Percentiles rank a stretch among this genome's conserved stretches.
These are phyloP conservation scores for Solen grandis DNA, from an alignment of 1,140 invertebrate genomes.

Conservation along the genomic window DNA sequence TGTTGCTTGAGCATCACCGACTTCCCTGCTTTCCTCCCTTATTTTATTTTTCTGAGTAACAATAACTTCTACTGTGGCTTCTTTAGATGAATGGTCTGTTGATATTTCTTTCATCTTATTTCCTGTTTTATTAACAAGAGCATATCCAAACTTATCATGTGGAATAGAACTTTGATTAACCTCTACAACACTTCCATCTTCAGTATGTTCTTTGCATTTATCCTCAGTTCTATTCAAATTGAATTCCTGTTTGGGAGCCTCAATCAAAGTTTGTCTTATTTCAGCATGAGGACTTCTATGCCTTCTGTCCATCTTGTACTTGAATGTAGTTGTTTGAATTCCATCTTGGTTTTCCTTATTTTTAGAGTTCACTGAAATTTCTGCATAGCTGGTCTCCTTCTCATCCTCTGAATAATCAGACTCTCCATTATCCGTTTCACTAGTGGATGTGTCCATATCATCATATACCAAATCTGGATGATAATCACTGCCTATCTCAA, in stretches of 20 bases:
- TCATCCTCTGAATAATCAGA: slow-evolving; percentile 43
- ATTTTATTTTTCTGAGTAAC: no score
- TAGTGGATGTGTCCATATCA: neutral
- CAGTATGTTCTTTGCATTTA: neutral
- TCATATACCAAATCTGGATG: neutral
- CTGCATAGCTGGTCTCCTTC: neutral
- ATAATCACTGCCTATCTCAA: neutral
- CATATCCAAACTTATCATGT: slow-evolving; percentile 50
- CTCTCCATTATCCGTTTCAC: slow-evolving; percentile 18
- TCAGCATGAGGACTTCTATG: slow-evolving; percentile 10
- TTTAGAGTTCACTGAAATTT: neutral
- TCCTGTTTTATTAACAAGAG: slow-evolving; percentile 23
- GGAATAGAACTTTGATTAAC: neutral
- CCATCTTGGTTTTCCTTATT: neutral
- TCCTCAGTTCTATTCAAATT: neutral
- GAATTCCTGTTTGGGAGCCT: neutral
- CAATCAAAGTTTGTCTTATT: slow-evolving; percentile 20
- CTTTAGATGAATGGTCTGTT: no score
- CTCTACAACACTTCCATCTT: neutral
- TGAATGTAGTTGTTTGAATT: slow-evolving; percentile 42
- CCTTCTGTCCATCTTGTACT: slow-evolving; percentile 26
- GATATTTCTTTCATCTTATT: no score
- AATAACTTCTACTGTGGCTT: no score
- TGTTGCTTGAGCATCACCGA: no score
- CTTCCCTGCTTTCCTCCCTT: no score